Evolutionary conservation across 2,113 vertebrate species (phyloP).

Genomic region (Sigmodon hispidus): DNA sequence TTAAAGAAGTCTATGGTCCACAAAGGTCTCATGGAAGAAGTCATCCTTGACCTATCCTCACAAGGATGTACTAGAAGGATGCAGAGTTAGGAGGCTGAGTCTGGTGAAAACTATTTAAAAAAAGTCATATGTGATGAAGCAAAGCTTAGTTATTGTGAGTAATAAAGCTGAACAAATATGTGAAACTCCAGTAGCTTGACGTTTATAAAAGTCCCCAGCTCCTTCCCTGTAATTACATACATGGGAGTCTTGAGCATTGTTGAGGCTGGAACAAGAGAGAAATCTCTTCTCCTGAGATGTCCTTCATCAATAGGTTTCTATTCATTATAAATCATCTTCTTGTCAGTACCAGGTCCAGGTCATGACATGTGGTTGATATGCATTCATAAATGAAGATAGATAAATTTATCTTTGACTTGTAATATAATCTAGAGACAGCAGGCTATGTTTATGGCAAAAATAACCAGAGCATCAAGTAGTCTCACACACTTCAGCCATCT

Average conservation of each 20-base stretch:
- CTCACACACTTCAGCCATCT: not conserved
- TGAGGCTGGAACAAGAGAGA: not conserved
- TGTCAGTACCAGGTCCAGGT: not conserved
- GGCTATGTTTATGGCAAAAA: not conserved
- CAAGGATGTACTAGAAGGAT: not conserved
- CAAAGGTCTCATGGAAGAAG: not conserved
- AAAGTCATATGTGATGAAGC: not conserved
- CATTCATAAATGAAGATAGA: not conserved
- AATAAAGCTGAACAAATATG: not conserved
- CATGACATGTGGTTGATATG: not conserved
- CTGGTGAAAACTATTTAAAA: not conserved
- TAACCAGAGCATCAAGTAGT: not conserved
- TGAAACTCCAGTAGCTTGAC: not conserved
- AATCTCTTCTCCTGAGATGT: not conserved
- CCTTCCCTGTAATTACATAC: not conserved
- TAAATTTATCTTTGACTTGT: conserved; percentile 7
- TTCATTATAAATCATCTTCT: not conserved
- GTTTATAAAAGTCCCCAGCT: not conserved
- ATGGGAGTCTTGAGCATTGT: not conserved
- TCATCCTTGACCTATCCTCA: not conserved
- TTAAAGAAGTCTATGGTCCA: not conserved
- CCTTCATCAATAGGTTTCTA: not conserved
- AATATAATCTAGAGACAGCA: not conserved
- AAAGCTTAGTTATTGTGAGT: not conserved
- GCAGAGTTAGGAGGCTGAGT: not conserved